Percentiles rank a stretch among this genome's conserved stretches.
Conservation (phyloP, 1,140 invertebrate genomes). For the Myzus persicae region DNA sequence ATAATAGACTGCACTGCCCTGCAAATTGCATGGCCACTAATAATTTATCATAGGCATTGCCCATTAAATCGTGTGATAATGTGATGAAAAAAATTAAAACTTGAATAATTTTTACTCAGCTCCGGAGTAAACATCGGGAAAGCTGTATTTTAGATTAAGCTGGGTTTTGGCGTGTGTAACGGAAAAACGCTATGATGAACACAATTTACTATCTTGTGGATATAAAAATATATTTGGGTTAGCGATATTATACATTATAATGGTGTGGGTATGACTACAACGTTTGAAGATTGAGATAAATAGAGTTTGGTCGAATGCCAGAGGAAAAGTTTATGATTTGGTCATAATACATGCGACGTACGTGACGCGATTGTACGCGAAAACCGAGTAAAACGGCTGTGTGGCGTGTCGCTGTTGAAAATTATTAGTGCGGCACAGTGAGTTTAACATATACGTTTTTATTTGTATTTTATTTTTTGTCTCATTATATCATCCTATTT, state of each 20-base stretch:
- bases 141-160: not conserved
- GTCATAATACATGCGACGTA: constrained; percentile 1
- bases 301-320: not conserved
- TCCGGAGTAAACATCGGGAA: not conserved
- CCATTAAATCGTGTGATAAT: not conserved
- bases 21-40: not conserved
- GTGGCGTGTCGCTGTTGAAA: not conserved
- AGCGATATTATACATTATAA: not conserved
- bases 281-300: not conserved
- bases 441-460: not conserved
- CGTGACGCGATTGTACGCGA: not conserved
- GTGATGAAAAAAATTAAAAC: not conserved
- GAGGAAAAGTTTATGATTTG: constrained; percentile 23
- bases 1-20: no score
- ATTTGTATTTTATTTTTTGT: not conserved
- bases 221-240: not conserved
- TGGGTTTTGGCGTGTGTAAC: not conserved
- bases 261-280: not conserved
- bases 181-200: not conserved
- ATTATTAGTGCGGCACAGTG: not conserved
- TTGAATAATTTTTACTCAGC: not conserved
- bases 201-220: not conserved
- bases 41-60: not conserved
- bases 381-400: not conserved
- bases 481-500: not conserved